A percentile compares a stretch with the other conserved stretches of the same genome.
These are phyloP conservation scores for Ictalurus punctatus DNA, from an alignment of 2,113 vertebrate species.

Conservation along the genomic window DNA sequence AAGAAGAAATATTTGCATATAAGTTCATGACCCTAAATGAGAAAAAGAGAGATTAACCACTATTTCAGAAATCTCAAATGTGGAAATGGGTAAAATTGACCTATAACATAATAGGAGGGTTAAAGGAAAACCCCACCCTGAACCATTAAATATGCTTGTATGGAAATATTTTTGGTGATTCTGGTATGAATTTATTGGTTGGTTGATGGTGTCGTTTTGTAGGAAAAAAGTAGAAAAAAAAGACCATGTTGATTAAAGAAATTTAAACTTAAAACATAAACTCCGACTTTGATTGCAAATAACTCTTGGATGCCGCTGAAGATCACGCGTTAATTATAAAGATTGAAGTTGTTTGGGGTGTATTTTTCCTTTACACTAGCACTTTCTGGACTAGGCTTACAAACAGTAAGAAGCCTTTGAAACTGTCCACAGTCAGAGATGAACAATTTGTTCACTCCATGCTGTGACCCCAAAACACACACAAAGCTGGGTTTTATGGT, in stretches of 20 bases:
- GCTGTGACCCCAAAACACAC: conserved; percentile 40
- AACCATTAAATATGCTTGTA: not conserved
- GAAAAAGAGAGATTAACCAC: too few species aligned
- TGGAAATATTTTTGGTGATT: not conserved
- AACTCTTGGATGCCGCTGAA: not conserved
- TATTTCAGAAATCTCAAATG: too few species aligned
- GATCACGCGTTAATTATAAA: not conserved
- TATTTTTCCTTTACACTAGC: not conserved
- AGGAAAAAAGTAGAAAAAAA: not conserved
- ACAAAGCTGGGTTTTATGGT: conserved; percentile 36
- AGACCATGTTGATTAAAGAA: not conserved
- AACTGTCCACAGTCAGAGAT: conserved; percentile 17
- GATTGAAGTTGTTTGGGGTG: too few species aligned
- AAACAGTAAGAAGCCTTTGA: not conserved
- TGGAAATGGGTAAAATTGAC: too few species aligned
- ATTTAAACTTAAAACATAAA: not conserved
- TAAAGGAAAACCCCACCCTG: not conserved
- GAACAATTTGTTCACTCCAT: conserved; percentile 28
- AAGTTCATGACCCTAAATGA: too few species aligned
- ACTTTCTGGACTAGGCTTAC: not conserved
- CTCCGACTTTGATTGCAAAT: not conserved
- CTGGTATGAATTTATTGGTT: not conserved
- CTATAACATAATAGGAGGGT: too few species aligned
- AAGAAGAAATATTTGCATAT: too few species aligned
- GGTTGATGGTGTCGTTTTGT: not conserved